Evolutionary conservation across 2,888 invertebrate genomes (phyloP).

Genomic region (Coronaproctus castanopsis): DNA sequence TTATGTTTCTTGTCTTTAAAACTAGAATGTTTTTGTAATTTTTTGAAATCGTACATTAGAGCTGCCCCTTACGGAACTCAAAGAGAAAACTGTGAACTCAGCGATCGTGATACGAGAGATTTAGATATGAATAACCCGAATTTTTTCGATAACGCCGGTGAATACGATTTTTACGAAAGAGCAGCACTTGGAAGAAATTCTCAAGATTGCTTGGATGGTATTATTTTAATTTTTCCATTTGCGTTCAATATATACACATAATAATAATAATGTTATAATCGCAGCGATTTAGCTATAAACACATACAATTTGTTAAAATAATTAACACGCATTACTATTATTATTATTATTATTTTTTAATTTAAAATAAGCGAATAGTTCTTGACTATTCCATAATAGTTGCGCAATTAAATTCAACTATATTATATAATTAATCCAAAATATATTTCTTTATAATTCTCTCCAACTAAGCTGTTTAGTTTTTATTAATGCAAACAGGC

Average conservation of each 20-base stretch:
- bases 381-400: too few species aligned
- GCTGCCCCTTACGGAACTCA: conserved; percentile 38
- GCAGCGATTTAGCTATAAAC: neutral
- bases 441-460: too few species aligned
- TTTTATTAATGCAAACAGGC: too few species aligned
- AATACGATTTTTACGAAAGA: conserved; percentile 68
- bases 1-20: too few species aligned
- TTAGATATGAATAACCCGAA: conserved; percentile 66
- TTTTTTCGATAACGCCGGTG: conserved; percentile 61
- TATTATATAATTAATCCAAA: too few species aligned
- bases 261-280: neutral
- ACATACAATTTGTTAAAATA: neutral
- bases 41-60: too few species aligned
- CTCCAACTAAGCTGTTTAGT: too few species aligned
- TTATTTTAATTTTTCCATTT: neutral
- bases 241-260: neutral
- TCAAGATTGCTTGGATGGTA: conserved; percentile 69
- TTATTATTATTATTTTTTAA: too few species aligned
- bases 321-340: too few species aligned
- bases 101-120: conserved; percentile 65
- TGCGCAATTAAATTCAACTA: too few species aligned
- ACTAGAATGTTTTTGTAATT: too few species aligned
- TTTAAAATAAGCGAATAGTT: too few species aligned
- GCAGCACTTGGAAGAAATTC: conserved; percentile 45
- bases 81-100: conserved; percentile 71